Evolutionary conservation across 2,888 invertebrate genomes (phyloP), one percentile per base, ranked within the genome.

Genomic region (Cyaniris semiargus): DNA sequence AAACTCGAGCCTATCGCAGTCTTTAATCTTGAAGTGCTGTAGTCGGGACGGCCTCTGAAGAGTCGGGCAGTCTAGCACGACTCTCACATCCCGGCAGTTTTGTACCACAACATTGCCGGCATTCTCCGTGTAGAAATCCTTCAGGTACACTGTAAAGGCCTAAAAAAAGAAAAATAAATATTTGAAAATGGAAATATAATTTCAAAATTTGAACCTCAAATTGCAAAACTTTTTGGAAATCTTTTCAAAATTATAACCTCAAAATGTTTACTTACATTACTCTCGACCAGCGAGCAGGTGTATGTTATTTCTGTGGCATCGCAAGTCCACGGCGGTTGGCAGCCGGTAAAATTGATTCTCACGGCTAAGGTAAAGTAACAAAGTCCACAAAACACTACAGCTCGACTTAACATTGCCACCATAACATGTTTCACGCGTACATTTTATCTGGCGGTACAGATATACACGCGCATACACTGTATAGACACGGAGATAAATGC

Each of bases 141-240:
- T 94, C 2, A 95, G 84, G 78, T 93, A 93, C 76, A 95, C 85
- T 70, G 90, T 86, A 79, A 90, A 88, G 76, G 95, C 94, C 95
- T 95, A 88, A 78, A 94, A 95, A 34, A 86, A 90, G 80, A 76
- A 79, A 70, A 23, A 23, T 34, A 38, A 60, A 76, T 18, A 31
- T 75, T 75, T 1, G 56, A 56, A 44, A 31, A 31, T 48, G 60
- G 31, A 70, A 8, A n/a, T 27, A 3, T 23, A 18, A 15, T 38
- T 70, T n/a, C n/a, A 31, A 70, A 44, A 72, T 66, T 72, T 1
- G 6, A 70, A 44, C 31, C 3, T 23, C 44, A 27, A 34, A 75
- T 23, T 60, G 8, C 21, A 23, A 34, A 53, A 31, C 18, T 7
- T 53, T 21, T 34, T 44, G 75, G 23, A 70, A 5, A 23, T 44